Evolutionary conservation across 2,888 invertebrate genomes (phyloP), one percentile per base, ranked within the genome.

Genomic region (Caenorhabditis sinica): DNA sequence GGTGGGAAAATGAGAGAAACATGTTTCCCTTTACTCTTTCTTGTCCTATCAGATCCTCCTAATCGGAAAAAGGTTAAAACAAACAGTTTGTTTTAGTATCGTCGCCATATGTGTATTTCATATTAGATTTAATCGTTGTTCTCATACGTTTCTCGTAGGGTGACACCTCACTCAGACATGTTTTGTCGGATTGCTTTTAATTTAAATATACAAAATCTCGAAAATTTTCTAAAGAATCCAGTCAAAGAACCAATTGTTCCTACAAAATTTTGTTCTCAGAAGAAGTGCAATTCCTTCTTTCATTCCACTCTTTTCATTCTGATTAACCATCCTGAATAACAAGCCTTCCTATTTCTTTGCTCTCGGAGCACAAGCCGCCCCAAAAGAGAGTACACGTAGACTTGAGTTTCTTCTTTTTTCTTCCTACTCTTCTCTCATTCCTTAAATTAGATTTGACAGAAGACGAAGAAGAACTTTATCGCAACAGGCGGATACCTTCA

Each of bases 11-110:
- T 23, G n/a, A 36, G 66, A 56, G 53, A 56, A 56, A 80, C 72
- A 71, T 79, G 79, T 79, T 80, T 65, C 72, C 65, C 61, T 40
- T 40, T 13, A 20, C 60, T 69, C 65, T 63, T 72, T 79, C 79
- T 72, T 65, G 68, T 49, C 20, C 20, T 80, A 66, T 80, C 80
- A 66, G 36, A 80, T 72, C 80, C 73, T 40, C 49, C 20, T 80
- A 60, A 73, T 72, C 80, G 72, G 43, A 66, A 77, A n/a, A 79
- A 77, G 71, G 79, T 65, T 72, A 72, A 80, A 80, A 72, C 66
- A 80, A 80, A 80, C 49, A 80, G 80, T 80, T 72, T 72, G 45
- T 72, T 71, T 79, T 69, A 77, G 17, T 79, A 63, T 61, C 49
- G 51, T 36, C 69, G 33, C 56, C 72, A 60, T 68, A 45, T 71